These are phyloP conservation scores for Microcebus griseorufus DNA, from an alignment of 2,113 vertebrate genomes.

Conservation along the genomic window DNA sequence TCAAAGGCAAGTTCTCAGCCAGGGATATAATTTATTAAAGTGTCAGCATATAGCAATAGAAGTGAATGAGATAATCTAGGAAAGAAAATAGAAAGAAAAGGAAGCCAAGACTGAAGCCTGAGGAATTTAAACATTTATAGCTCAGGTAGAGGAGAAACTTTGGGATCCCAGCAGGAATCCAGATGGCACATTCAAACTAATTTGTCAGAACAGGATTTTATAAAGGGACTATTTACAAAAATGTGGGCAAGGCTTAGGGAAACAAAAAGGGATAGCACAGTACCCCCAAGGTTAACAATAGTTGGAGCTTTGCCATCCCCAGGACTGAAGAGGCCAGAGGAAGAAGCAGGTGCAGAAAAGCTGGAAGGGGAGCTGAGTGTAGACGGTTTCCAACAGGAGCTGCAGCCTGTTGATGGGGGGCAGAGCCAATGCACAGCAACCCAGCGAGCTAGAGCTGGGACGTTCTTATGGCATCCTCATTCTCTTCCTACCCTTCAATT, in stretches of 20 bases:
- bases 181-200: background rate
- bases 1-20: background rate
- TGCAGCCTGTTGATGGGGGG: background rate
- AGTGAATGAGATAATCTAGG: background rate
- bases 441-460: background rate
- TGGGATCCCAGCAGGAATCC: background rate
- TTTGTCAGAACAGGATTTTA: background rate
- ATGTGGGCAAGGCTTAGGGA: background rate
- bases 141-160: background rate
- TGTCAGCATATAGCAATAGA: background rate
- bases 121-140: background rate
- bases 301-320: background rate
- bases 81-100: background rate
- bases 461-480: accelerated
- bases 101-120: background rate
- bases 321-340: background rate
- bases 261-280: background rate
- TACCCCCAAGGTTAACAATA: background rate
- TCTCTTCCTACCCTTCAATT: background rate
- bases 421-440: background rate
- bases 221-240: background rate
- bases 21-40: background rate
- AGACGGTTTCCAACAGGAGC: background rate
- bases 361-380: background rate
- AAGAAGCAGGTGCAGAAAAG: background rate